Conservation (phyloP, 2,113 vertebrate genomes). For the Neodontobutis hainanensis region DNA sequence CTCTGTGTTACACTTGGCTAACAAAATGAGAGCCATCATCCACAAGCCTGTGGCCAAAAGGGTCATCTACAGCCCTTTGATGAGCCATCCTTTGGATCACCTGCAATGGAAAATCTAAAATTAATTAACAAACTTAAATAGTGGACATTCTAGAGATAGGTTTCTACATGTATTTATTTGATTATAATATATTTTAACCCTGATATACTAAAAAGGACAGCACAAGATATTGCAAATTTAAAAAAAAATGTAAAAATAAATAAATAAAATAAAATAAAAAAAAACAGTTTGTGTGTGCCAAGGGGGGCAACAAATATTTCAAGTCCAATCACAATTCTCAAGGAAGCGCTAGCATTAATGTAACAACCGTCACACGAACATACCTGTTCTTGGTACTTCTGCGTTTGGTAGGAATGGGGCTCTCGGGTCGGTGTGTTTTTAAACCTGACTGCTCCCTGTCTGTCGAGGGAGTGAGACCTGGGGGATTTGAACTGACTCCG, state of each 20-base stretch:
- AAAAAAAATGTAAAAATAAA: too few relatives aligned
- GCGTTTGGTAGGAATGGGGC: slow-evolving; percentile 46
- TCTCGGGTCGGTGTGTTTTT: slow-evolving; percentile 62
- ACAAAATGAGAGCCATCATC: slow-evolving; percentile 82
- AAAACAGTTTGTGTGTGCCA: too few relatives aligned
- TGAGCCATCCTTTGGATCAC: slow-evolving; percentile 69
- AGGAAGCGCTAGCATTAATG: too few relatives aligned
- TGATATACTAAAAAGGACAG: too few relatives aligned
- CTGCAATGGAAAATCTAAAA: slow-evolving; percentile 57
- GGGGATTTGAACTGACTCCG: slow-evolving; percentile 76
- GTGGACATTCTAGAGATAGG: too few relatives aligned
- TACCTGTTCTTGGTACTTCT: slow-evolving; percentile 72
- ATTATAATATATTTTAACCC: too few relatives aligned
- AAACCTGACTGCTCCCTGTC: slow-evolving; percentile 81
- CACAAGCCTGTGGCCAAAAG: slow-evolving; percentile 72
- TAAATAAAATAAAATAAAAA: too few relatives aligned
- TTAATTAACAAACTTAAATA: not conserved
- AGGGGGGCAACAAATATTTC: too few relatives aligned
- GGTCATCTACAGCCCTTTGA: slow-evolving; percentile 74
- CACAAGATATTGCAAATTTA: too few relatives aligned
- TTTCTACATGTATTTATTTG: too few relatives aligned
- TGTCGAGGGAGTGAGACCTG: slow-evolving; percentile 84
- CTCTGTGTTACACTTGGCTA: slow-evolving; percentile 80
- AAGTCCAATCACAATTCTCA: too few relatives aligned
- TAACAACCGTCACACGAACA: not conserved